Percentiles rank a stretch among this genome's conserved stretches.
These are phyloP conservation scores for Sphaerophoria rueppellii DNA, from an alignment of 2,888 invertebrate species.

Conservation along the genomic window DNA sequence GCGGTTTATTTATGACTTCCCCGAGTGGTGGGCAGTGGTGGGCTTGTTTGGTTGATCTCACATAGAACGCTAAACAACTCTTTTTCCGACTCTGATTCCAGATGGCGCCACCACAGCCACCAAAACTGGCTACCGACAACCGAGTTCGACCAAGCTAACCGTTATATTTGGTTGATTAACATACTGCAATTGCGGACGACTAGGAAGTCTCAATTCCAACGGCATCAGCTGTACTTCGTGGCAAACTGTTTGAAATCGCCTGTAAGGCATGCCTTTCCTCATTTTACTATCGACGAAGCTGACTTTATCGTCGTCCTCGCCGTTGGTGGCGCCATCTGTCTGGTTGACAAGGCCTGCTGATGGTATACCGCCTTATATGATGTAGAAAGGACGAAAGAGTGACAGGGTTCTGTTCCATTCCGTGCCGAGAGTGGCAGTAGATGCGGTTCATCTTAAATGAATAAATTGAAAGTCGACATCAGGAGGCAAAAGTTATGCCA, in stretches of 20 bases:
- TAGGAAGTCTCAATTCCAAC: slow-evolving; percentile 20
- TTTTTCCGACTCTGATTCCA: slow-evolving; percentile 44
- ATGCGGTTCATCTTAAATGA: slow-evolving; percentile 61
- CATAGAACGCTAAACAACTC: slow-evolving; percentile 66
- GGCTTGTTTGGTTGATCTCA: slow-evolving; percentile 47
- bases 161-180: slow-evolving; percentile 63
- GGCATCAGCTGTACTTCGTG: slow-evolving; percentile 21
- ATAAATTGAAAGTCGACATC: slow-evolving; percentile 60
- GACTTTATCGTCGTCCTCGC: slow-evolving; percentile 16
- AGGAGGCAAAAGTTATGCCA: slow-evolving; percentile 27
- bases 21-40: background rate
- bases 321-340: slow-evolving; percentile 38
- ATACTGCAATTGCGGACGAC: slow-evolving; percentile 58
- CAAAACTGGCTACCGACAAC: slow-evolving; percentile 3
- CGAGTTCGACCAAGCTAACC: slow-evolving; percentile 13
- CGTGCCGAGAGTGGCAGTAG: slow-evolving; percentile 23
- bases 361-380: slow-evolving; percentile 37
- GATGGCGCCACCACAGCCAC: slow-evolving; percentile 6
- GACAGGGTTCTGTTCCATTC: slow-evolving; percentile 2
- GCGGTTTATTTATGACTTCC: slow-evolving; percentile 72
- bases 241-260: slow-evolving; percentile 42
- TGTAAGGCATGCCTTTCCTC: slow-evolving; percentile 1
- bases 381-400: slow-evolving; percentile 12
- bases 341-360: slow-evolving; percentile 31
- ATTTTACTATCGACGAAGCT: slow-evolving; percentile 13